These are phyloP conservation scores for Druon quercuslanigerum DNA, from an alignment of 1,140 invertebrate genomes.

Conservation along the genomic window DNA sequence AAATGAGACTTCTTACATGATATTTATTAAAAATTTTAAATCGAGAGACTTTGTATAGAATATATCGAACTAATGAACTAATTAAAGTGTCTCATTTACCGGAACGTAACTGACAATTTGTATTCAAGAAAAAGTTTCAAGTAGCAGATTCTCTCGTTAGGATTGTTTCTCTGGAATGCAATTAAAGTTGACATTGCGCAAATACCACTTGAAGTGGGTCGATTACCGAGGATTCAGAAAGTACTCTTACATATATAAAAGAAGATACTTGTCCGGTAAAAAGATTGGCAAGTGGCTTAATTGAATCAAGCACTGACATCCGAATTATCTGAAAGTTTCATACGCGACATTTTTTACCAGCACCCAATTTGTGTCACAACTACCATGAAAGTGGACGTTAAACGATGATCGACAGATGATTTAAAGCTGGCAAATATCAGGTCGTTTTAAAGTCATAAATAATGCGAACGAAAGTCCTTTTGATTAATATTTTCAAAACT, in stretches of 20 bases:
- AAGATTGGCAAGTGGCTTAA: constrained; percentile 26
- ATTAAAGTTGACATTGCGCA: constrained; percentile 24
- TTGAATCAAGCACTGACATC: constrained; percentile 30
- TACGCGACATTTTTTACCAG: constrained; percentile 12
- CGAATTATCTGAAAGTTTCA: constrained; percentile 30
- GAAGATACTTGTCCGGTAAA: constrained; percentile 21
- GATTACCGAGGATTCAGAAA: constrained; percentile 23
- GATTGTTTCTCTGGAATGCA: constrained; percentile 15
- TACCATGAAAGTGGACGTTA: constrained; percentile 28
- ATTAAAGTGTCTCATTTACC: too few relatives aligned
- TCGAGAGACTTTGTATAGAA: too few relatives aligned
- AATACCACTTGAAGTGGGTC: constrained; percentile 27
- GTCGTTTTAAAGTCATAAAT: constrained; percentile 4
- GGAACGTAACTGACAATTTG: too few relatives aligned
- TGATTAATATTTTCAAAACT: neutral
- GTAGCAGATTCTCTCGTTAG: constrained; percentile 26
- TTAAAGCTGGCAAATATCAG: neutral
- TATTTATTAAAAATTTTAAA: too few relatives aligned
- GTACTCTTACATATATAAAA: constrained; percentile 23
- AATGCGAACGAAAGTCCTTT: constrained; percentile 14
- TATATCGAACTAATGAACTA: too few relatives aligned
- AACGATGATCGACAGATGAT: constrained; percentile 13
- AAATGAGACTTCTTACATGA: too few relatives aligned
- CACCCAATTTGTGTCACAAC: constrained; percentile 24
- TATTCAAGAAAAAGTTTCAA: neutral